Evolutionary conservation across 2,797 vertebrate species (phyloP).

Genomic region (Sebastes wilsoni): DNA sequence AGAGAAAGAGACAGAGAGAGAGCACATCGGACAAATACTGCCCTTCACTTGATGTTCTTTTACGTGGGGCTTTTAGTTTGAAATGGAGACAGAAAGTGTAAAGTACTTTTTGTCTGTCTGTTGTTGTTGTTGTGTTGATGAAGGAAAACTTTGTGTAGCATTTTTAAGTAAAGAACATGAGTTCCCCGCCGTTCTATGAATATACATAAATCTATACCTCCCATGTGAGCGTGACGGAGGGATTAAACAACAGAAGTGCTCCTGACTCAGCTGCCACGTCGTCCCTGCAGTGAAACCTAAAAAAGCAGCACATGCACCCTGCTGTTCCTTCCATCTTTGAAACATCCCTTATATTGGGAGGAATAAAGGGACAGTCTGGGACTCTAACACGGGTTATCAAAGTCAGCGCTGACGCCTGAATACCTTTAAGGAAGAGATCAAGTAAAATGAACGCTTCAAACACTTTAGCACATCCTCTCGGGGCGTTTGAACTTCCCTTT

Average conservation of each 20-base stretch:
- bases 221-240: not conserved
- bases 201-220: not conserved
- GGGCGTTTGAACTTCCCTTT: constrained; percentile 39
- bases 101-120: too few relatives aligned
- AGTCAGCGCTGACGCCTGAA: constrained; percentile 42
- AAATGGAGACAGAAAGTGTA: too few relatives aligned
- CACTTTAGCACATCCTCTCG: not conserved
- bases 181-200: not conserved
- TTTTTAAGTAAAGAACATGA: not conserved
- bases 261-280: constrained; percentile 28
- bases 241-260: constrained; percentile 16
- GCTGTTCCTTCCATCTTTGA: constrained; percentile 24
- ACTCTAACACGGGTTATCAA: constrained; percentile 28
- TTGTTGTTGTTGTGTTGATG: too few relatives aligned
- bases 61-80: too few relatives aligned
- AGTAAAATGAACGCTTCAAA: constrained; percentile 23
- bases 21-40: too few relatives aligned
- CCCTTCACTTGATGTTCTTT: too few relatives aligned
- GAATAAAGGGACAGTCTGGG: constrained; percentile 23
- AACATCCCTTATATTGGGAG: constrained; percentile 18
- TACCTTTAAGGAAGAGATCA: constrained; percentile 35
- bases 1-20: too few relatives aligned
- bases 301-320: constrained; percentile 28
- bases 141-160: not conserved
- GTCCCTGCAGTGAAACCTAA: constrained; percentile 7